These are phyloP conservation scores for Rhea pennata DNA, from an alignment of 2,113 vertebrate genomes.

Conservation along the genomic window DNA sequence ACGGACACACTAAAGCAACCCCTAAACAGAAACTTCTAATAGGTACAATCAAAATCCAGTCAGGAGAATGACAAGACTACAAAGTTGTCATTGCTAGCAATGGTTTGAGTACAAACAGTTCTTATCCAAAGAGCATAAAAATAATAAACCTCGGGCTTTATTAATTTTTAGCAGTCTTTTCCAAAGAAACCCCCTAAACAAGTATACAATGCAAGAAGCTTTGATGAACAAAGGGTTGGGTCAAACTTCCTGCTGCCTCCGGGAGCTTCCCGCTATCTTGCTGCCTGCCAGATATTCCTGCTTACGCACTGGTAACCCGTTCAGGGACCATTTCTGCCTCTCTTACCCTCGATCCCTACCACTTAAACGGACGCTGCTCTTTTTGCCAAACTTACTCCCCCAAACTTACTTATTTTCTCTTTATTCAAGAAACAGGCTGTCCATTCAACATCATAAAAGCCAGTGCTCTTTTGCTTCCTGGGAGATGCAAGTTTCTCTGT, in stretches of 20 bases:
- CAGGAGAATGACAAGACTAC: neutral
- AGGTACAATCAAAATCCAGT: neutral
- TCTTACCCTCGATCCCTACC: neutral
- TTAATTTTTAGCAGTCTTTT: neutral
- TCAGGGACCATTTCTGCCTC: neutral
- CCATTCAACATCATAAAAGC: neutral
- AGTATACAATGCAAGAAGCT: neutral
- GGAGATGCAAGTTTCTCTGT: neutral
- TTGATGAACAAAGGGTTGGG: neutral
- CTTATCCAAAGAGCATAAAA: too few relatives aligned
- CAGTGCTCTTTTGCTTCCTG: neutral
- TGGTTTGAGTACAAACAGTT: too few relatives aligned
- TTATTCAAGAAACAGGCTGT: neutral
- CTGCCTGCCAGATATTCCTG: neutral
- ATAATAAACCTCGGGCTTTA: too few relatives aligned
- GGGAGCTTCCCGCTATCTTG: neutral
- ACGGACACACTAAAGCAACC: neutral
- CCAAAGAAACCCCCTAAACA: neutral
- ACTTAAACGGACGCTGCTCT: neutral
- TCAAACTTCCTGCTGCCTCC: neutral
- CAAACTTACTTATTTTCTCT: neutral
- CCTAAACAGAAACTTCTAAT: fast-evolving
- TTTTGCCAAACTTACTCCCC: neutral
- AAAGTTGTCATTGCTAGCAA: too few relatives aligned
- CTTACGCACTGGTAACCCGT: neutral